phyloP scores from a whole-genome alignment of 2,797 vertebrate species.

The Microhierax caerulescens region DNA sequence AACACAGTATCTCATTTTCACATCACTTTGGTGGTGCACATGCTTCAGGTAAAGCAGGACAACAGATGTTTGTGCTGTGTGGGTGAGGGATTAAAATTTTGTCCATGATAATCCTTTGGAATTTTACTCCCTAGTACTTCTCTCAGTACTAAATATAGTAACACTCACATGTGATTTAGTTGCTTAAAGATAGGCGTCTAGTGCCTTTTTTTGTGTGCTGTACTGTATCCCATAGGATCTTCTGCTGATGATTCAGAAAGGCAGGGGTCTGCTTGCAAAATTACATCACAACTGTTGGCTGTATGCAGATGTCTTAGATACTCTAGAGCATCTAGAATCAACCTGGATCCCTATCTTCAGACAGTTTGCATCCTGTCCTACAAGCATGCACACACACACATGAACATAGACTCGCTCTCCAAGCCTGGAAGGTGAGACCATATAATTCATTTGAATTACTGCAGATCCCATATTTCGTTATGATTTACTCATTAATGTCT shows the following conservation, averaged over 20 bases:
- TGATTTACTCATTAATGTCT: not conserved
- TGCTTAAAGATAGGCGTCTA: not conserved
- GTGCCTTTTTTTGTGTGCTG: not conserved
- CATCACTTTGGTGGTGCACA: not conserved
- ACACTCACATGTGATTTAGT: not conserved
- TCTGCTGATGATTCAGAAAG: not conserved
- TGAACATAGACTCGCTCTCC: accelerated
- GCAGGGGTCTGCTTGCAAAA: not conserved
- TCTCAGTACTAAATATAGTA: not conserved
- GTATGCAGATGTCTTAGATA: not conserved
- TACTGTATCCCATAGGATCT: not conserved
- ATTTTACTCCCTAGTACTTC: not conserved
- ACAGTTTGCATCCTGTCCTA: not conserved
- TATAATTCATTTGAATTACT: not conserved
- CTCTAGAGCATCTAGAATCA: not conserved
- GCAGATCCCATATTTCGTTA: not conserved
- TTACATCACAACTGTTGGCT: not conserved
- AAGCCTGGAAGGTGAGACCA: not conserved
- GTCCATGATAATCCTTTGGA: not conserved
- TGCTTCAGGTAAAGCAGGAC: not conserved
- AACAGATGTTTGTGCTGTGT: not conserved
- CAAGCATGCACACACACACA: accelerated
- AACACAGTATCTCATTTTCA: not conserved
- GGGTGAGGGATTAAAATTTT: not conserved
- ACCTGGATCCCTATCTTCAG: not conserved